phyloP scores from a whole-genome alignment of 2,888 invertebrate genomes.

The Drosophila nr. perissopoda region DNA sequence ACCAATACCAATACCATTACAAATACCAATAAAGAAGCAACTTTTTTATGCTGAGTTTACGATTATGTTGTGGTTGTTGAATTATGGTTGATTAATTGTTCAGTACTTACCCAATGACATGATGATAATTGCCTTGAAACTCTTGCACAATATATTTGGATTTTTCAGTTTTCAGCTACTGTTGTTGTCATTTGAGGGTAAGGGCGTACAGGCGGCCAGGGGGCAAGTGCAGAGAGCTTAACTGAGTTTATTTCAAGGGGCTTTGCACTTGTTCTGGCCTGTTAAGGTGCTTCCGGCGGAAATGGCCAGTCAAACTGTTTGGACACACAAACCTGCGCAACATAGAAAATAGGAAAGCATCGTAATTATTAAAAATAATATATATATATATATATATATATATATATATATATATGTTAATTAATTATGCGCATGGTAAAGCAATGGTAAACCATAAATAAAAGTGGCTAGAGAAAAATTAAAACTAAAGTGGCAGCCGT shows the following conservation, averaged over 20 bases:
- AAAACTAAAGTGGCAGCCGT: constrained; percentile 64
- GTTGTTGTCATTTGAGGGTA: constrained; percentile 25
- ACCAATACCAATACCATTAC: background rate
- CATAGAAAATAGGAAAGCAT: constrained; percentile 70
- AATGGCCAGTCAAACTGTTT: constrained; percentile 67
- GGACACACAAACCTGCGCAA: constrained; percentile 73
- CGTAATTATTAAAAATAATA: constrained; percentile 58
- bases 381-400: background rate
- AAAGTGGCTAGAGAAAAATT: constrained; percentile 55
- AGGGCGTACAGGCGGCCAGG: background rate
- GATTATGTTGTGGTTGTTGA: background rate
- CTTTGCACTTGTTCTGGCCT: constrained; percentile 78
- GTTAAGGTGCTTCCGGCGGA: constrained; percentile 81
- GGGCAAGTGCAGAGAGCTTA: background rate
- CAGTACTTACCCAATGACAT: constrained; percentile 79
- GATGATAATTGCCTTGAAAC: constrained; percentile 38
- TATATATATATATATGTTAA: constrained; percentile 36
- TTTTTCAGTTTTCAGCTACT: constrained; percentile 30
- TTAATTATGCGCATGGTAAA: constrained; percentile 77
- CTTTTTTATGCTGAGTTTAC: background rate
- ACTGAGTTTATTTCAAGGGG: constrained; percentile 35
- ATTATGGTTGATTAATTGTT: constrained; percentile 36
- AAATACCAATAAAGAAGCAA: background rate
- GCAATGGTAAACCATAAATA: constrained; percentile 33
- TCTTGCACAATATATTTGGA: constrained; percentile 38